Evolutionary conservation across 2,797 vertebrate genomes (phyloP), one percentile per base, ranked within the genome.

Genomic region (Ptychadena robeensis): DNA sequence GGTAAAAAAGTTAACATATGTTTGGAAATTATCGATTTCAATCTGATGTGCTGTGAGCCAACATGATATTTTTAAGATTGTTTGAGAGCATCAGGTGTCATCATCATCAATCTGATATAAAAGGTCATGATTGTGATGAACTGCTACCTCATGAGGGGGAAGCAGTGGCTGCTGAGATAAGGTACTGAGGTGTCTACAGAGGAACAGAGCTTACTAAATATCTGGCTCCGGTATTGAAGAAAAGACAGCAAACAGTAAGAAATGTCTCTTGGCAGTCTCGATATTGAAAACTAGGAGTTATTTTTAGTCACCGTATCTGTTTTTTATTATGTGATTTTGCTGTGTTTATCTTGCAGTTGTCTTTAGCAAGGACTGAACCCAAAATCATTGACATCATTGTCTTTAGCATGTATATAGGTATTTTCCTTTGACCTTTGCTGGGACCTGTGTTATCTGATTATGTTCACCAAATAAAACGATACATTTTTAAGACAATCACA

Each of bases 371-470:
- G n/a, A 64, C 0, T 9, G 8, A 38, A 22, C 22, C 59, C 22
- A 28, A 64, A 64, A 40, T 73, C 8, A 53, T 32, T 75, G 35
- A 59, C 28, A 63, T 35, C 28, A 64, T 73, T 64, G 37, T 64
- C 72, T 57, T 57, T 2, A 53, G 5, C 40, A 73, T 18, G 32
- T 32, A 22, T 57, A 14, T 31, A 28, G 10, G 30, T 48, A 48
- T 25, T 35, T 59, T 57, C n/a, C 30, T 73, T 59, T 25, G 40
- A 48, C 15, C 15, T 48, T 12, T 48, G 14, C 40, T 18, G 40
- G 3, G 1, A n/a, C n/a, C n/a, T n/a, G n/a, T n/a, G n/a, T n/a
- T n/a, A n/a, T n/a, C n/a, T n/a, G n/a, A n/a, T n/a, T n/a, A n/a
- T n/a, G n/a, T n/a, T n/a, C n/a, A n/a, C n/a, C n/a, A n/a, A n/a